phyloP scores from a whole-genome alignment of 2,797 vertebrate genomes.

The Etheostoma nigrum region DNA sequence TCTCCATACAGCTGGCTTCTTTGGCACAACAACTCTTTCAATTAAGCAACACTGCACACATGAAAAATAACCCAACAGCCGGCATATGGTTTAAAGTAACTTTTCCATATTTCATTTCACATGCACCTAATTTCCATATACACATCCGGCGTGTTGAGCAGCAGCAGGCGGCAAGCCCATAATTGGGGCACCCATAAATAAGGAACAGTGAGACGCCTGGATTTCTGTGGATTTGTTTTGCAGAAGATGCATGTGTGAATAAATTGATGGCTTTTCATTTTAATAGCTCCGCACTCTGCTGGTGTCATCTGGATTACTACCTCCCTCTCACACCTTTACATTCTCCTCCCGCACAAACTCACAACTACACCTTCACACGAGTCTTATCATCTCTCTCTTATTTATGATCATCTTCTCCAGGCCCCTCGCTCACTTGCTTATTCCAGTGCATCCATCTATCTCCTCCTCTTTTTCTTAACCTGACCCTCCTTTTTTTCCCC shows the following conservation, averaged over 20 bases:
- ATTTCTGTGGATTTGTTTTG: constrained; percentile 68
- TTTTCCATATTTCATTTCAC: constrained; percentile 63
- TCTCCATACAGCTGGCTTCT: constrained; percentile 82
- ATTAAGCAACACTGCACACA: constrained; percentile 47
- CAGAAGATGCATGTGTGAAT: constrained; percentile 46
- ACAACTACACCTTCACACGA: constrained; percentile 12
- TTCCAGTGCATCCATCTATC: constrained; percentile 33
- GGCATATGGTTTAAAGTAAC: constrained; percentile 46
- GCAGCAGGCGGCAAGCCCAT: constrained; percentile 52
- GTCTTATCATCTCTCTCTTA: constrained; percentile 6
- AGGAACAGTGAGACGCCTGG: constrained; percentile 54
- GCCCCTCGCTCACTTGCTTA: neutral
- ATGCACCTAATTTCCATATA: constrained; percentile 56
- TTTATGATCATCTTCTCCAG: constrained; percentile 4
- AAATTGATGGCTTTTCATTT: constrained; percentile 61
- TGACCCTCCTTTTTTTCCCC: constrained; percentile 20
- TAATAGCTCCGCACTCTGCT: constrained; percentile 35
- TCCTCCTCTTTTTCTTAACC: constrained; percentile 31
- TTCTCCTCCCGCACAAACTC: constrained; percentile 15
- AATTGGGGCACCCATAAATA: constrained; percentile 73
- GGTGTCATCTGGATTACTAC: constrained; percentile 32
- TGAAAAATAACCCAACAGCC: constrained; percentile 32
- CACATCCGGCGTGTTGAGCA: constrained; percentile 33
- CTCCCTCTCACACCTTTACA: constrained; percentile 14
- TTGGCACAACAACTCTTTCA: constrained; percentile 62